Evolutionary conservation across 2,113 vertebrate species (phyloP), one percentile per base, ranked within the genome.

Genomic region (Galeopterus variegatus): DNA sequence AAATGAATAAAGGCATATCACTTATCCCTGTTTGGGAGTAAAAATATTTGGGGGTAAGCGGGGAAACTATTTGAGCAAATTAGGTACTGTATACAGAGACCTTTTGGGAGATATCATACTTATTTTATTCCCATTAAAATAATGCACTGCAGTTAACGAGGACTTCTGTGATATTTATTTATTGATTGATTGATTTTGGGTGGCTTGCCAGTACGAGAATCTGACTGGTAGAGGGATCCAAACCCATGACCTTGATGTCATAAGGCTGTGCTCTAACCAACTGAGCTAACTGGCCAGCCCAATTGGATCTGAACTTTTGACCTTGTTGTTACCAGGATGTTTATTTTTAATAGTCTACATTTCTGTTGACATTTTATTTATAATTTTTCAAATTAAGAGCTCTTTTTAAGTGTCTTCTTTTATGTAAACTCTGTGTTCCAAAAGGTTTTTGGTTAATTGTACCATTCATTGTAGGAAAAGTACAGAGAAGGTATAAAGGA

Each of bases 371-470:
- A 69, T 58, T 92, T 33, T 82, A 26, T 64, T 60, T 77, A 82
- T 36, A 33, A 28, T 28, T 85, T 89, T 85, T 85, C 48, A 93
- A 80, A 80, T 89, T 52, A 85, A 84, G 88, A 72, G 24, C 5
- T 13, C 8, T 36, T 86, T 72, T 64, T 26, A 72, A 94, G 31
- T 73, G 0, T 75, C 73, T 92, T 84, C 54, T 95, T 31, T 69
- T 95, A 54, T 52, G 18, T 89, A 79, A 79, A 73, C 36, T 92
- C 15, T 88, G 10, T 93, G 31, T 73, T 94, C 28, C 64, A 72
- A 70, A 70, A 75, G 31, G 73, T 79, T 77, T 62, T 70, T 31
- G 64, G 85, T 84, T 85, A 83, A 64, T 89, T 89, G 84, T 89
- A 84, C 28, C n/a, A 28, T 80, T 62, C 23, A 28, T 52, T 87